These are phyloP conservation scores for Halesus radiatus DNA, from an alignment of 1,140 invertebrate species.

Conservation along the genomic window DNA sequence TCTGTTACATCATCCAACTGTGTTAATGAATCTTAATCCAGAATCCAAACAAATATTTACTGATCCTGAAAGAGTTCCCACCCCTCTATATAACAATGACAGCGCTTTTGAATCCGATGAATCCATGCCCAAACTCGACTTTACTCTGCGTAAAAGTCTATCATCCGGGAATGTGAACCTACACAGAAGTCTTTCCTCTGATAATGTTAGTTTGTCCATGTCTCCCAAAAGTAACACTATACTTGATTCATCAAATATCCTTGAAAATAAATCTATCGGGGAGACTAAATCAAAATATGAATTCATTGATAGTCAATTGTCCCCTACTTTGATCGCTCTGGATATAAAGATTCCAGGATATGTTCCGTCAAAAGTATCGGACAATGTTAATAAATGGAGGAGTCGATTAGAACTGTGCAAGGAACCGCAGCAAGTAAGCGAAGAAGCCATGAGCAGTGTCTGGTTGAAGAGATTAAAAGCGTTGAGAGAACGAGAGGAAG, in stretches of 20 bases:
- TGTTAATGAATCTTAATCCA: constrained; percentile 63
- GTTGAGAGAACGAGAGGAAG: constrained; percentile 65
- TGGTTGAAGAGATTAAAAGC: constrained; percentile 67
- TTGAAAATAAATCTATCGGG: constrained; percentile 29
- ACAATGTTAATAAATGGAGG: constrained; percentile 61
- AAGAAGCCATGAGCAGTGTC: constrained; percentile 66
- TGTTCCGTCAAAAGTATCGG: constrained; percentile 62
- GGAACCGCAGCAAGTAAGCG: constrained; percentile 63
- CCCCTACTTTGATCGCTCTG: constrained; percentile 65
- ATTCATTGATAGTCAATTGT: constrained; percentile 56
- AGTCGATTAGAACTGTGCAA: constrained; percentile 59
- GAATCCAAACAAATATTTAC: constrained; percentile 44
- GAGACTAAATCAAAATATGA: constrained; percentile 4
- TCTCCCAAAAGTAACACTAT: constrained; percentile 40
- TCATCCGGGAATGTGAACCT: constrained; percentile 10
- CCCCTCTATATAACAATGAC: constrained; percentile 32
- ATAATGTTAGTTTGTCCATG: constrained; percentile 46
- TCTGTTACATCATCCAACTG: constrained; percentile 66
- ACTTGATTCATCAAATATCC: constrained; percentile 6
- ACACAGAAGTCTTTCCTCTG: neutral
- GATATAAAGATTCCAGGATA: constrained; percentile 68
- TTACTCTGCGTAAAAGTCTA: constrained; percentile 21
- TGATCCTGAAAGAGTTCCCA: neutral
- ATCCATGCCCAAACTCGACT: constrained; percentile 56
- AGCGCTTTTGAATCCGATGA: constrained; percentile 56